Percentiles rank a stretch among this genome's conserved stretches.
Conservation (phyloP, 2,888 invertebrate genomes). For the Drosophila vallismaia region DNA sequence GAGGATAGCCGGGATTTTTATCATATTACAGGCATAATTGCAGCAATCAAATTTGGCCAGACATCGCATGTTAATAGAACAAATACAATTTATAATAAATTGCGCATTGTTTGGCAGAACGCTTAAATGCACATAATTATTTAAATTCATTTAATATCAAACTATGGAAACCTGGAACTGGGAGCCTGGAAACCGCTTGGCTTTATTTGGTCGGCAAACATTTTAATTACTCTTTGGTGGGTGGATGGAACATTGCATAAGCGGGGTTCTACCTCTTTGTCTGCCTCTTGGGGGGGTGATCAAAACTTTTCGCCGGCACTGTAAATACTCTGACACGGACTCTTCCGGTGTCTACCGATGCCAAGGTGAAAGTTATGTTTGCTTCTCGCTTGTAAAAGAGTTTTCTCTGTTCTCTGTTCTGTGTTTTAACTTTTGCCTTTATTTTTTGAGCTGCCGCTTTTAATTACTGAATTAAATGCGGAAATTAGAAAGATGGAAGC, state of each 20-base stretch:
- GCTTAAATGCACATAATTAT: conserved; percentile 9
- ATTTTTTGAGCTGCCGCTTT: conserved; percentile 47
- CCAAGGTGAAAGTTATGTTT: conserved; percentile 26
- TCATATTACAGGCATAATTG: conserved; percentile 38
- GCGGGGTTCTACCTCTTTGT: not conserved
- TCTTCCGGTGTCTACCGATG: conserved; percentile 7
- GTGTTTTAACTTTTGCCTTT: conserved; percentile 9
- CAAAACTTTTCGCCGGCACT: conserved; percentile 28
- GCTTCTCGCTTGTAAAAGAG: conserved; percentile 21
- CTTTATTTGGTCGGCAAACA: conserved; percentile 70
- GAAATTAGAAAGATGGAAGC: conserved; percentile 62
- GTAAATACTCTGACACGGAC: conserved; percentile 6
- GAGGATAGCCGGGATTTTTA: conserved; percentile 13
- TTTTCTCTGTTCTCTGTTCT: not conserved
- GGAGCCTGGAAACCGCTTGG: conserved; percentile 38
- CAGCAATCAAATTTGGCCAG: conserved; percentile 33
- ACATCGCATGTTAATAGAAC: conserved; percentile 20
- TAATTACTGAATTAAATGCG: conserved; percentile 71
- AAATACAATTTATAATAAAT: conserved; percentile 36
- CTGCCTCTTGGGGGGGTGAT: too few relatives aligned
- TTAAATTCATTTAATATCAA: conserved; percentile 2
- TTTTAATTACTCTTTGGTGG: conserved; percentile 63
- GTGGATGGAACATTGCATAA: not conserved
- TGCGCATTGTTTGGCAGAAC: not conserved
- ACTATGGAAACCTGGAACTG: not conserved